Evolutionary conservation across 2,888 invertebrate genomes (phyloP).

Genomic region (Perdita meconis): DNA sequence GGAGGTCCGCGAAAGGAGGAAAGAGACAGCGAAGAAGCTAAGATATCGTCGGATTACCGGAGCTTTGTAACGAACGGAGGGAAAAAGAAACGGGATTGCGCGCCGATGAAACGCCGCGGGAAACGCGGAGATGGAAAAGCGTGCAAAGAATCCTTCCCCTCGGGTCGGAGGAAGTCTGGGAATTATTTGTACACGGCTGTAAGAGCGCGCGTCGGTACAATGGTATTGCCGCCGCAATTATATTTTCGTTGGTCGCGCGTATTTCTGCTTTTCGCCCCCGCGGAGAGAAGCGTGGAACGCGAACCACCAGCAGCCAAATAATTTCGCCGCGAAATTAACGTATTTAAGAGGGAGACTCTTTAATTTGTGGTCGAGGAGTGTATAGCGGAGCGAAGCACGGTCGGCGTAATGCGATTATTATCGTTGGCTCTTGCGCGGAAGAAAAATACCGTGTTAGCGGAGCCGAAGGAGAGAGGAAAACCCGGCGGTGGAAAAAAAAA

Average conservation of each 20-base stretch:
- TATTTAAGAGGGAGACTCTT: slow-evolving; percentile 33
- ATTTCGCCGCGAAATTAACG: slow-evolving; percentile 51
- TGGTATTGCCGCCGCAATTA: slow-evolving; percentile 49
- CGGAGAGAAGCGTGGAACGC: neutral
- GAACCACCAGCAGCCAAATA: slow-evolving; percentile 31
- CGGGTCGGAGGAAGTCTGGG: slow-evolving; percentile 17
- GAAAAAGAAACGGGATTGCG: slow-evolving; percentile 46
- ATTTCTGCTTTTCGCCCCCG: neutral
- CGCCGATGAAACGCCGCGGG: slow-evolving; percentile 43
- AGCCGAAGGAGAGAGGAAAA: neutral
- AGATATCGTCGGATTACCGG: slow-evolving; percentile 57
- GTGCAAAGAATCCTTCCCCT: slow-evolving; percentile 19
- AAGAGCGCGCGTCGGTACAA: slow-evolving; percentile 43
- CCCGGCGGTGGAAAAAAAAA: neutral
- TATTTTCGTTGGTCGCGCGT: neutral
- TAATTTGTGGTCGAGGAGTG: slow-evolving; percentile 30
- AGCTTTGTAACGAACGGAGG: slow-evolving; percentile 46
- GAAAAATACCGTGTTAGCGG: slow-evolving; percentile 29
- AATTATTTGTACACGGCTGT: slow-evolving; percentile 50
- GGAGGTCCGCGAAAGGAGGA: neutral
- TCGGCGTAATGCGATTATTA: slow-evolving; percentile 51
- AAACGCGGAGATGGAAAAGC: slow-evolving; percentile 40
- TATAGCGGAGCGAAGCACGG: slow-evolving; percentile 18
- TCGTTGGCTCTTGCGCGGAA: slow-evolving; percentile 33
- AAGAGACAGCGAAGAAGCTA: slow-evolving; percentile 16